Evolutionary conservation across 2,113 vertebrate genomes (phyloP).

Genomic region (Platichthys flesus): DNA sequence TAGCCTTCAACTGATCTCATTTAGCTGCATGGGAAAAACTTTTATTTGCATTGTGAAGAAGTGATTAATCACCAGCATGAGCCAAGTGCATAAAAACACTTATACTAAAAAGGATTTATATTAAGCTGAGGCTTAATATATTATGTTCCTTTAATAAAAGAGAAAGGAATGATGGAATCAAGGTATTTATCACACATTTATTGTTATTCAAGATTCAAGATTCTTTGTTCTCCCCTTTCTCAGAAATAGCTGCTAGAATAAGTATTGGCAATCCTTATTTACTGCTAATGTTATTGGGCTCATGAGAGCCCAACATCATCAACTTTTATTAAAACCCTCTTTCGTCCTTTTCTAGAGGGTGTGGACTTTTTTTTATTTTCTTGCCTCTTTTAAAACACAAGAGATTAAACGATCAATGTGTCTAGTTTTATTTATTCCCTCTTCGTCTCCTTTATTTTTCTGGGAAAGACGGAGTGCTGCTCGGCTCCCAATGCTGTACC

Average conservation of each 20-base stretch:
- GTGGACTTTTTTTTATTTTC: conserved; percentile 1
- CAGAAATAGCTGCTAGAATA: conserved; percentile 14
- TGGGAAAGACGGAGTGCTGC: conserved; percentile 70
- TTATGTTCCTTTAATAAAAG: conserved; percentile 17
- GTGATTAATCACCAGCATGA: conserved; percentile 23
- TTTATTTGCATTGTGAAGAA: conserved; percentile 7
- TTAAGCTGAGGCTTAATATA: conserved; percentile 13
- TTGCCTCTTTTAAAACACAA: conserved; percentile 5
- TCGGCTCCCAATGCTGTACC: conserved; percentile 83
- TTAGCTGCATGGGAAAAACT: conserved; percentile 1
- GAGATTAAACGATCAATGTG: conserved; percentile 44
- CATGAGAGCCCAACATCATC: background rate
- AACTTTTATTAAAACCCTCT: conserved; percentile 3
- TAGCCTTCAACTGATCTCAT: conserved; percentile 20
- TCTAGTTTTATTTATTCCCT: conserved; percentile 46
- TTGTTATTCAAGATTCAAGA: conserved; percentile 25
- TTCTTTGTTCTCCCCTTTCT: background rate
- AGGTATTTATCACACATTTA: conserved; percentile 27
- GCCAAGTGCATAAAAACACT: conserved; percentile 67
- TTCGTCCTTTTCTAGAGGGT: background rate
- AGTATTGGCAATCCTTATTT: conserved; percentile 7
- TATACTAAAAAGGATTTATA: conserved; percentile 44
- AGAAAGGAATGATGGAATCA: conserved; percentile 11
- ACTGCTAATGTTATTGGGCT: conserved; percentile 4
- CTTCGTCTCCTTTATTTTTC: conserved; percentile 63